Percentiles rank a stretch among this genome's conserved stretches.
Conservation (phyloP, 37 sponge, comb jelly and placozoan species). For the Beroe ovata region DNA sequence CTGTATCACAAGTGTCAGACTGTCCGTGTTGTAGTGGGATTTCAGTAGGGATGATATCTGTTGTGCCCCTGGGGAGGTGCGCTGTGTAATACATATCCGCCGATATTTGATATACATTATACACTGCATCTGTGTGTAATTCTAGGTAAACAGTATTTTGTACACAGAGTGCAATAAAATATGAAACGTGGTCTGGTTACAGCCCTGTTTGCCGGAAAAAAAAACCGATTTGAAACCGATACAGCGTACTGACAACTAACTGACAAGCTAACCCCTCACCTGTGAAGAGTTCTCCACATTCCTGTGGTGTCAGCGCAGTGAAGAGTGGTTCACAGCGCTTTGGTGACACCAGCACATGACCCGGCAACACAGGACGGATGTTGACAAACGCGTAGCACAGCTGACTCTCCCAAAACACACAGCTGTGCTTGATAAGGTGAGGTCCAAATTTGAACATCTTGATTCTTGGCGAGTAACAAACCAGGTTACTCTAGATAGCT, state of each 20-base stretch:
- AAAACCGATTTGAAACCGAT: too few species aligned
- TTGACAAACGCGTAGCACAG: constrained; percentile 47
- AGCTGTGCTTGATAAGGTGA: constrained; percentile 29
- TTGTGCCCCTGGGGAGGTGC: neutral
- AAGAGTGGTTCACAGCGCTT: constrained; percentile 16
- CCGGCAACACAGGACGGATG: constrained; percentile 40
- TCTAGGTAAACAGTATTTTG: too few species aligned
- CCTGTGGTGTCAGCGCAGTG: neutral
- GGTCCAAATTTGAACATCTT: constrained; percentile 42
- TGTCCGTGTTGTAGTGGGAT: constrained; percentile 40
- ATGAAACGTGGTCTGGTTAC: too few species aligned
- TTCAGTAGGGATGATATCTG: neutral
- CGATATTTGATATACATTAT: too few species aligned
- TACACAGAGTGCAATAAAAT: too few species aligned
- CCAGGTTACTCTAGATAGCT: too few species aligned
- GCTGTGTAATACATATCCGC: too few species aligned
- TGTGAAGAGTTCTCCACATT: constrained; percentile 2
- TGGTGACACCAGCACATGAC: constrained; percentile 43
- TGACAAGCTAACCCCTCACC: too few species aligned
- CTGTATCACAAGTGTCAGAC: constrained; percentile 47
- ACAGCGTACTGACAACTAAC: too few species aligned
- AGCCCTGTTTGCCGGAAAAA: too few species aligned
- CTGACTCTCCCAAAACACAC: constrained; percentile 65
- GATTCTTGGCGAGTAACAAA: too few species aligned
- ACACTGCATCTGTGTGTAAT: too few species aligned